A percentile compares a stretch with the other conserved stretches of the same genome.
Evolutionary conservation across 30 jellyfish, hydroid and myxozoan genomes (phyloP).

Genomic region (Mastigias papua): DNA sequence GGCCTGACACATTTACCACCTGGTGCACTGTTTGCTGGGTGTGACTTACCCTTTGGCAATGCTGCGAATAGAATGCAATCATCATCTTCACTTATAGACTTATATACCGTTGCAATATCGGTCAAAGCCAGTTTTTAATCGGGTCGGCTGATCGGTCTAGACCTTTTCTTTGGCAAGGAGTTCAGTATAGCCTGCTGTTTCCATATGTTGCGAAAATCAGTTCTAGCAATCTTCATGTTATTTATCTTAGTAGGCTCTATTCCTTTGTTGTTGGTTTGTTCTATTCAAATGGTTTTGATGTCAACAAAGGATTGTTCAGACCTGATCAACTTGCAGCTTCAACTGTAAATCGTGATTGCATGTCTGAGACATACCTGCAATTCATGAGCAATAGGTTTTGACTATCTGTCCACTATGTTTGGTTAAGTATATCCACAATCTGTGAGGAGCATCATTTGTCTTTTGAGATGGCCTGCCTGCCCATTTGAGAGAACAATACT

Average conservation of each 20-base stretch:
- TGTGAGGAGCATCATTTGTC: background rate
- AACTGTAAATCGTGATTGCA: background rate
- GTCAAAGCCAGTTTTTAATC: background rate
- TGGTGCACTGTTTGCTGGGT: too few species aligned
- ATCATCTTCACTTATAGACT: background rate
- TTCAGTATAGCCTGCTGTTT: background rate
- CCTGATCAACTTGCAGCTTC: background rate
- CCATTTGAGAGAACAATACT: background rate
- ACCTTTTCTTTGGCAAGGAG: background rate
- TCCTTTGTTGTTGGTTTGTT: background rate
- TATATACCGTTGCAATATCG: background rate
- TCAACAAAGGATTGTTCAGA: background rate
- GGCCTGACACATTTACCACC: too few species aligned
- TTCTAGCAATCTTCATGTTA: background rate
- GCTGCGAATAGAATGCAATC: too few species aligned
- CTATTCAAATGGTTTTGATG: background rate
- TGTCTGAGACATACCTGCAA: background rate
- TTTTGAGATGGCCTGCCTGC: background rate
- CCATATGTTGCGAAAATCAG: background rate
- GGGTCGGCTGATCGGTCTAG: background rate
- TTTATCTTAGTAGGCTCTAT: background rate
- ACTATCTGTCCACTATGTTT: background rate
- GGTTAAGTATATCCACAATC: background rate
- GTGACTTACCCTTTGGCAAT: too few species aligned
- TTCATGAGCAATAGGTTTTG: background rate